A percentile compares a stretch with the other conserved stretches of the same genome.
These are phyloP conservation scores for Melanerpes aurifrons DNA, from an alignment of 2,113 vertebrate species.

Conservation along the genomic window DNA sequence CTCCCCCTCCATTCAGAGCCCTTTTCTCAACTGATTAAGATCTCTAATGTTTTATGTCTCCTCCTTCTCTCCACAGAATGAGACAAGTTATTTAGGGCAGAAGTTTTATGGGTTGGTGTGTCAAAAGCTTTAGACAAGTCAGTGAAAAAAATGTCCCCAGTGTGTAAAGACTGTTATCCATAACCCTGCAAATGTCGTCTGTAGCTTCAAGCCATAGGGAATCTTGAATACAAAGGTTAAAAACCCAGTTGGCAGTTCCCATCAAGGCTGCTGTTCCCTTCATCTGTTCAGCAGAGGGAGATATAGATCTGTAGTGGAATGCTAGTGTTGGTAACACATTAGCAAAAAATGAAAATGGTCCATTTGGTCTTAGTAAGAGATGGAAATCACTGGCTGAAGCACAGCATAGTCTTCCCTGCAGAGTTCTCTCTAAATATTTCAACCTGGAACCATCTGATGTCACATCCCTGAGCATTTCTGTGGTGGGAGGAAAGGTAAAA, in stretches of 20 bases:
- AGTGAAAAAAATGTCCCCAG: slow-evolving; percentile 48
- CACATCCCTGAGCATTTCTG: neutral
- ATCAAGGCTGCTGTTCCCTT: slow-evolving; percentile 42
- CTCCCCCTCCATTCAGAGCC: neutral
- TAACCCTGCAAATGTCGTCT: slow-evolving; percentile 62
- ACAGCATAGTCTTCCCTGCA: neutral
- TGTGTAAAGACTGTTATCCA: slow-evolving; percentile 58
- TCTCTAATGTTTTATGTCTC: slow-evolving; percentile 51
- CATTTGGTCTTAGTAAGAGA: neutral
- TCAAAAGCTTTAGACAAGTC: slow-evolving; percentile 72
- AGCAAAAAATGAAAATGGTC: neutral
- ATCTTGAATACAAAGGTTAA: slow-evolving; percentile 45
- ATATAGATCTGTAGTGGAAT: slow-evolving; percentile 55
- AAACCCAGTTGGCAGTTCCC: slow-evolving; percentile 15
- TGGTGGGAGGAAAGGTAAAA: neutral
- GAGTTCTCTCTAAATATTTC: neutral
- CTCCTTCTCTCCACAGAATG: slow-evolving; percentile 9
- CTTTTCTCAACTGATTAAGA: slow-evolving; percentile 54
- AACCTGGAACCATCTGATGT: neutral
- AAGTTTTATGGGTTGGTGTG: slow-evolving; percentile 58
- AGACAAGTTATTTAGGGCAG: slow-evolving; percentile 54
- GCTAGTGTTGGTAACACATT: neutral
- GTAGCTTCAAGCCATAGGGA: slow-evolving; percentile 57
- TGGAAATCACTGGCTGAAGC: neutral
- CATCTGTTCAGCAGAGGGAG: slow-evolving; percentile 61